Evolutionary conservation across 92 coral and sea anemone species (phyloP).

Genomic region (Epizoanthus stellaris): DNA sequence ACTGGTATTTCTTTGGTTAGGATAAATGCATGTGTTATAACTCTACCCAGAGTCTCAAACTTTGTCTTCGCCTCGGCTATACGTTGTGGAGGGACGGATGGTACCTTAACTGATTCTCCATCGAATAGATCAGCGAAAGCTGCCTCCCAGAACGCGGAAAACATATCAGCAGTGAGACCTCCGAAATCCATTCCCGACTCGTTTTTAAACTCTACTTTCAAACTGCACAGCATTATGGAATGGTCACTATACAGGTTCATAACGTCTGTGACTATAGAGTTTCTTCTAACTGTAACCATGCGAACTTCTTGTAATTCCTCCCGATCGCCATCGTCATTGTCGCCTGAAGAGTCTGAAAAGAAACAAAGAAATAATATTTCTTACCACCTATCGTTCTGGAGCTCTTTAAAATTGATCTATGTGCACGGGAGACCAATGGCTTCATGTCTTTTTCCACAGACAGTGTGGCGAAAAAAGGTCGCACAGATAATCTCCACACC

Average conservation of each 20-base stretch:
- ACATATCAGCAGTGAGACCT: constrained; percentile 66
- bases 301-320: constrained; percentile 6
- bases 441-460: too few species aligned
- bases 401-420: too few species aligned
- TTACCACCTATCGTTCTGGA: too few species aligned
- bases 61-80: constrained; percentile 27
- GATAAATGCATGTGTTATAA: constrained; percentile 52
- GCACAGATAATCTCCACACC: too few species aligned
- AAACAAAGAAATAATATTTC: neutral
- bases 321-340: constrained; percentile 11
- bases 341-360: constrained; percentile 9
- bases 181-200: constrained; percentile 68
- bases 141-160: constrained; percentile 66
- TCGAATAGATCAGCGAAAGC: constrained; percentile 63
- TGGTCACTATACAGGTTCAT: constrained; percentile 51
- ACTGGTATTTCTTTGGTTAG: constrained; percentile 60
- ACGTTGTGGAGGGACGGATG: constrained; percentile 59
- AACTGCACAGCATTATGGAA: constrained; percentile 29
- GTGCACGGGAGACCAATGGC: too few species aligned
- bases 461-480: too few species aligned
- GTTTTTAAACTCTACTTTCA: constrained; percentile 52
- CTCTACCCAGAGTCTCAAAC: constrained; percentile 49
- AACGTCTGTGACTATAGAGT: constrained; percentile 47
- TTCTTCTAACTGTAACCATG: constrained; percentile 2
- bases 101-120: constrained; percentile 64